Base-by-base conservation (phyloP, 2,888 invertebrate genomes). In the Spialia ferax region DNA sequence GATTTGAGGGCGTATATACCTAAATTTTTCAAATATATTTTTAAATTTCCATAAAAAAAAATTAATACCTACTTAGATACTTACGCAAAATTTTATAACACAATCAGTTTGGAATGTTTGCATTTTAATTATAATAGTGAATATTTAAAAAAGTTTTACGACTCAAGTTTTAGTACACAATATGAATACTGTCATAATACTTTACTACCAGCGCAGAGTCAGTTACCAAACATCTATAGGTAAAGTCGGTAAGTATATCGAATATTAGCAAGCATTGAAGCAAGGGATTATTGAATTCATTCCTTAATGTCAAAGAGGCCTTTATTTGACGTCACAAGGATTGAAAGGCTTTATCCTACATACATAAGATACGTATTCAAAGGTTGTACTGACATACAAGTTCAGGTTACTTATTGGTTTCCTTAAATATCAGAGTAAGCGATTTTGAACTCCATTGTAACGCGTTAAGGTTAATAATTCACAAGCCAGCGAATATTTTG, bases 211-310 rank as follows among this genome's bases (percentile, higher is more conserved):
- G 4, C 3, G 26, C 26, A 26, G 26, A 26, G 3, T 5, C 26
- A 26, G 3, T 26, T 26, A 26, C 3, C 26, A 26, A 6, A 26
- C 26, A 26, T 26, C 3, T 26, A 26, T 6, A 26, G 26, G 6
- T 26, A 5, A 26, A 5, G 6, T 32, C 6, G 32, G 8, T 20
- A 35, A 13, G 35, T 13, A 48, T 48, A 48, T 35, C 13, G 6
- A 32, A 32, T 56, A 35, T n/a, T 48, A 35, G 6, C 45, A 23
- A 32, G 32, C 55, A 56, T 57, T 22, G 65, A 26, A 38, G n/a
- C 35, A 22, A 59, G 57, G 63, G 68, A 68, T 69, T 71, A 73
- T 73, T 69, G 64, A 65, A 72, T 73, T 70, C 68, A 65, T 70
- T 68, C 68, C 61, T 59, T 66, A 66, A 70, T 63, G 57, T 70